These are phyloP conservation scores for Oceanodroma leucorhoa DNA, from an alignment of 2,797 vertebrate species.

Conservation along the genomic window DNA sequence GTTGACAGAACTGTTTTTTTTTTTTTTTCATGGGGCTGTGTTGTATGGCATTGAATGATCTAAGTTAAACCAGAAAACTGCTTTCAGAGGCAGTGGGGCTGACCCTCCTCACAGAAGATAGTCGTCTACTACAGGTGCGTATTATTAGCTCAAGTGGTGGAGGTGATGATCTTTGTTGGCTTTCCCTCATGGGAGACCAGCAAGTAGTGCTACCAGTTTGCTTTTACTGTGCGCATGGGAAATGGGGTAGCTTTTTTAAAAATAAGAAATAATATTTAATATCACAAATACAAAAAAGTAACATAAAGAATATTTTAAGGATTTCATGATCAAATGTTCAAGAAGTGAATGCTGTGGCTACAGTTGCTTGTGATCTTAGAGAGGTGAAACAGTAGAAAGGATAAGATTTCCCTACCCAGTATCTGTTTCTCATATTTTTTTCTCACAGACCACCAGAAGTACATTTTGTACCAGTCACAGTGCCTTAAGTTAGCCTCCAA, in stretches of 20 bases:
- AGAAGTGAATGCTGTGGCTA: background rate
- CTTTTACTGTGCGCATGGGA: background rate
- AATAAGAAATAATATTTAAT: background rate
- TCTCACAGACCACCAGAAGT: background rate
- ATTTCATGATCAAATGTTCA: background rate
- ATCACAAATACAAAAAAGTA: background rate
- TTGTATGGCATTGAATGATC: background rate
- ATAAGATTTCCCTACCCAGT: background rate
- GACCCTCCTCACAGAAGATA: fast-evolving
- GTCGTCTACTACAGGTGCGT: fast-evolving
- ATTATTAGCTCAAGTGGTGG: background rate
- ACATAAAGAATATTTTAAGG: background rate
- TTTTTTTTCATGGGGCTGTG: background rate
- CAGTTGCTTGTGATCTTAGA: background rate
- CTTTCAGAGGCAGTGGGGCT: background rate
- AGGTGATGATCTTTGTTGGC: background rate
- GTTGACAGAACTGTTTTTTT: background rate
- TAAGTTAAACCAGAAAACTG: background rate
- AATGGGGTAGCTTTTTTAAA: background rate
- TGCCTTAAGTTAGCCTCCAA: background rate
- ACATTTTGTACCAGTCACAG: background rate
- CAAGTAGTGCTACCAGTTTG: background rate
- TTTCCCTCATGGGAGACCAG: background rate
- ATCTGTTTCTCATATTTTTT: background rate
- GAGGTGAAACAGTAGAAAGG: background rate